Conservation (phyloP, 2,797 vertebrate genomes). For the Zenarchopterus dispar region DNA sequence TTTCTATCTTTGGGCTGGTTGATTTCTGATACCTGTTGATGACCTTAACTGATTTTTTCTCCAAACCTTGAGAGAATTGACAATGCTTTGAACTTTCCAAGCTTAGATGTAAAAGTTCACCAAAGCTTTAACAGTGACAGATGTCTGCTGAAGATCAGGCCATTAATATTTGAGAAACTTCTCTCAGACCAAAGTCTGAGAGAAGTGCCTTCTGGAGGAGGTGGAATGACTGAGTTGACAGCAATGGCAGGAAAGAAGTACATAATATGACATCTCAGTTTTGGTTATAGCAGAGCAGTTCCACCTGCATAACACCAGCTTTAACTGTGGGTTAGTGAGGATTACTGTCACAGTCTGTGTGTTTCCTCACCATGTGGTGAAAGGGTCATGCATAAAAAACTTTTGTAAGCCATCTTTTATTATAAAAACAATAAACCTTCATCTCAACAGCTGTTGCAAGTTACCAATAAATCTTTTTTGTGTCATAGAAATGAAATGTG, state of each 20-base stretch:
- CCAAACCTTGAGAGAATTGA: not conserved
- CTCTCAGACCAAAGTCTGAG: not conserved
- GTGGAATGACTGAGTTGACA: not conserved
- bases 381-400: conserved; percentile 12
- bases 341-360: conserved; percentile 6
- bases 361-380: not conserved
- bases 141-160: not conserved
- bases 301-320: not conserved
- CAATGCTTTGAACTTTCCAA: not conserved
- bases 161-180: not conserved
- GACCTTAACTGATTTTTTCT: not conserved
- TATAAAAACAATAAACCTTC: conserved; percentile 87
- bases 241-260: not conserved
- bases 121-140: not conserved
- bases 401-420: conserved; percentile 77
- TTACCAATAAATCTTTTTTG: conserved; percentile 83
- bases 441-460: conserved; percentile 91
- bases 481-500: conserved; percentile 90
- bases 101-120: not conserved
- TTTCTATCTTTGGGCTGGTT: no score
- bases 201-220: no score
- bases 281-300: not conserved
- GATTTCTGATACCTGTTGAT: not conserved
- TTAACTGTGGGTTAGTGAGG: not conserved
- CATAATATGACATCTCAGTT: not conserved